Base-by-base conservation (phyloP, 2,113 vertebrate genomes). In the Sminthopsis crassicaudata region DNA sequence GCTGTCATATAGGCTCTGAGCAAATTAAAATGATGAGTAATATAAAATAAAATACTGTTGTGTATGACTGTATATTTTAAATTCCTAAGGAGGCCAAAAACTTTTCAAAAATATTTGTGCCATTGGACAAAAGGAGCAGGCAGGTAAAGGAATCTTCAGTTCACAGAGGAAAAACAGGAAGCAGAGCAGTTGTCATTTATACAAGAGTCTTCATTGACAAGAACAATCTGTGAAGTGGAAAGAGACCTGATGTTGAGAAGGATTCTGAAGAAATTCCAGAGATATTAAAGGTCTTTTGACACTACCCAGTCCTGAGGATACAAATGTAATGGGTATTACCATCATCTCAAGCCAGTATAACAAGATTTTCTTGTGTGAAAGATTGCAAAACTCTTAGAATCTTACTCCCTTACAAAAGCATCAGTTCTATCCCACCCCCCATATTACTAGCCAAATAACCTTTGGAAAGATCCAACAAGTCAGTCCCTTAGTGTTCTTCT, bases 161-260 rank as follows among this genome's bases (percentile, higher is more conserved):
- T 96, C 94, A 95, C 55, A 95, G 90, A 76, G 92, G 96, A 53
- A 94, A 57, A 94, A 57, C 50, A 96, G 48, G 89, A 94, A 52
- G 46, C 48, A 22, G 53, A 90, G 27, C 57, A 8, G 16, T 4
- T 48, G 53, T 91, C 42, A 53, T 92, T 94, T 93, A 36, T 26
- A 95, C 54, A 94, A 92, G 48, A 60, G 91, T 94, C 92, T 92
- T 94, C 54, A 46, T 1, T 52, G 88, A 93, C 90, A 92, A 23
- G 89, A 94, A 57, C 52, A 94, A 42, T 48, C 93, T 91, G n/a
- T 92, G 24, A 95, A 95, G 91, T 27, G 2, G 52, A 92, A 46
- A 90, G 50, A 95, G 25, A 19, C 55, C 23, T 84, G 94, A 91
- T 27, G 8, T 0, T 11, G 36, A 93, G 27, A 46, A 76, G 50